Evolutionary conservation across 1,140 invertebrate genomes (phyloP), one percentile per base, ranked within the genome.

Genomic region (Zaprionus gabonicus): DNA sequence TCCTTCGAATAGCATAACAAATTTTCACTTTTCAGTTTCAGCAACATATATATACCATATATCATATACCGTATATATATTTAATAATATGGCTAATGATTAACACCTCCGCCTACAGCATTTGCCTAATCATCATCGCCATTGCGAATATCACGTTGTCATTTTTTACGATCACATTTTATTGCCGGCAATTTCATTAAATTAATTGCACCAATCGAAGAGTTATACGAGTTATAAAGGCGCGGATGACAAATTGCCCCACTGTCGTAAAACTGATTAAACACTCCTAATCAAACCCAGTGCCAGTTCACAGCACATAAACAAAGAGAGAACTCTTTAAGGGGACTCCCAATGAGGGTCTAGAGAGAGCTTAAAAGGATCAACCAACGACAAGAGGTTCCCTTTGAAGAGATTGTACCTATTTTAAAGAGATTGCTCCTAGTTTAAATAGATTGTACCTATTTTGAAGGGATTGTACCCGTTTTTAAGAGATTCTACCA

Each of bases 171-270:
- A 71, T 49, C 15, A 34, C 10, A 27, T 66, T 71, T 81, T 84
- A 81, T 67, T 31, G 73, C 55, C 44, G 63, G 64, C 79, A 80
- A 84, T 84, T 80, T 84, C 63, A 74, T 71, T 74, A 80, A 66
- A 55, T 80, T 69, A 84, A 84, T 81, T 81, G 74, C 78, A 64
- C 28, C 68, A 69, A 73, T 78, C 36, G 63, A 23, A 36, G 60
- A 56, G 72, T 77, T 70, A 70, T 62, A 55, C 51, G 41, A 7
- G n/a, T 46, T 13, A n/a, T 20, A 4, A 23, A 4, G 17, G 17
- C 17, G 15, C 9, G 46, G n/a, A 46, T 38, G 23, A 41, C 44
- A 34, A 60, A 59, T 46, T 20, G 44, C 20, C 23, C 38, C 13
- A 4, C 10, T 10, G 9, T 20, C 34, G 25, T 36, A 13, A 51